A percentile compares a stretch with the other conserved stretches of the same genome.
These are phyloP conservation scores for Pomatorhinus ruficollis DNA, from an alignment of 2,113 vertebrate genomes.

Conservation along the genomic window DNA sequence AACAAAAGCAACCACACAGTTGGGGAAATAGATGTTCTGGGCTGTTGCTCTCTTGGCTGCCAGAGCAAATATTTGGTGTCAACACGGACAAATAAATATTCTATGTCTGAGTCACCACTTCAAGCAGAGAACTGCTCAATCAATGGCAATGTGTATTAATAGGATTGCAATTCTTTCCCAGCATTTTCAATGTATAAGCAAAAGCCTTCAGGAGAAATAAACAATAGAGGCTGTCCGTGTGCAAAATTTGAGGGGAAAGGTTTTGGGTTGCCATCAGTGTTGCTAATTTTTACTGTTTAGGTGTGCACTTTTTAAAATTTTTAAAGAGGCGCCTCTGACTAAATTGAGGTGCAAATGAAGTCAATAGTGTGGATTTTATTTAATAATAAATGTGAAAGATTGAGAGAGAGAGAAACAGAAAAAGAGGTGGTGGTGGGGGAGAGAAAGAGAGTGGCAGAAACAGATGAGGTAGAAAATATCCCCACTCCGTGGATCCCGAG, in stretches of 20 bases:
- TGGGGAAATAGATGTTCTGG: neutral
- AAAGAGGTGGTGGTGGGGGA: neutral
- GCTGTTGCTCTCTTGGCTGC: neutral
- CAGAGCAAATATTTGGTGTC: neutral
- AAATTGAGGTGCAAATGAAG: neutral
- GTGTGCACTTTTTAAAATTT: rapidly evolving
- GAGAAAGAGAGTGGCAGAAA: neutral
- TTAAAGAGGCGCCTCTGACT: neutral
- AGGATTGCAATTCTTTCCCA: neutral
- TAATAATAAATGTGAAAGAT: neutral
- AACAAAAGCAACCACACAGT: neutral
- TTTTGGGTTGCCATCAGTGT: neutral
- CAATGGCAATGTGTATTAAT: neutral
- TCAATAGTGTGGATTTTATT: neutral
- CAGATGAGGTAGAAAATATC: neutral
- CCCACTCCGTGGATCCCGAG: neutral
- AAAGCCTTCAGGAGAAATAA: neutral
- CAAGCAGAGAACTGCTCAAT: neutral
- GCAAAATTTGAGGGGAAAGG: neutral
- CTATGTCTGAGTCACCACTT: neutral
- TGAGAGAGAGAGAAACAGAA: neutral
- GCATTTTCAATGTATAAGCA: neutral
- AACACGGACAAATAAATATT: neutral
- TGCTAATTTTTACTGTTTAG: neutral
- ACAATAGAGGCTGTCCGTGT: neutral